Percentiles rank a stretch among this genome's conserved stretches.
Conservation (phyloP, 2,888 invertebrate species). For the Polyploca ridens region DNA sequence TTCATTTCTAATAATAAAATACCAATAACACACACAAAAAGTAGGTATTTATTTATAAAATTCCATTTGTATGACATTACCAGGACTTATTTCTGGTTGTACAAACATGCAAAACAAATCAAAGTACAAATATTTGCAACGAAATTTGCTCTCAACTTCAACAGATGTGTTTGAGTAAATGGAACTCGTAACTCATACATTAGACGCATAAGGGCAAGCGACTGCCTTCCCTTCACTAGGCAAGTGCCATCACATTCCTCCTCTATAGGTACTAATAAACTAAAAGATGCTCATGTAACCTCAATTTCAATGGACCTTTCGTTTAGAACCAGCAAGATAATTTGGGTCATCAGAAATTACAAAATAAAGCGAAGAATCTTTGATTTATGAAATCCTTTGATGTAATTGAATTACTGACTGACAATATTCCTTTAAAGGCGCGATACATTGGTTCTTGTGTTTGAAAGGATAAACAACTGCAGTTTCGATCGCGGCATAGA, state of each 20-base stretch:
- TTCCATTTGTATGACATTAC: too few species aligned
- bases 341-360: neutral
- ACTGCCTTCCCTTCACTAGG: neutral
- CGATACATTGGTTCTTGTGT: too few species aligned
- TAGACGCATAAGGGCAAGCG: neutral
- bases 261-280: neutral
- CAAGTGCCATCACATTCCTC: neutral
- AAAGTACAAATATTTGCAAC: neutral
- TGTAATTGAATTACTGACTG: too few species aligned
- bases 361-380: neutral
- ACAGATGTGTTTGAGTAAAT: neutral
- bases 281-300: neutral
- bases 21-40: too few species aligned
- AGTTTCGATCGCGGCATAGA: too few species aligned
- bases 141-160: neutral
- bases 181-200: neutral
- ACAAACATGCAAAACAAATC: neutral
- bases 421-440: too few species aligned
- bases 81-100: too few species aligned
- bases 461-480: too few species aligned
- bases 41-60: too few species aligned
- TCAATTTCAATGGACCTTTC: neutral
- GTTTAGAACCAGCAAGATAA: neutral
- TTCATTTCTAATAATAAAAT: too few species aligned
- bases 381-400: neutral